Base-by-base conservation (phyloP, 2,888 invertebrate species). In the Trissonchulus latispiculum region DNA sequence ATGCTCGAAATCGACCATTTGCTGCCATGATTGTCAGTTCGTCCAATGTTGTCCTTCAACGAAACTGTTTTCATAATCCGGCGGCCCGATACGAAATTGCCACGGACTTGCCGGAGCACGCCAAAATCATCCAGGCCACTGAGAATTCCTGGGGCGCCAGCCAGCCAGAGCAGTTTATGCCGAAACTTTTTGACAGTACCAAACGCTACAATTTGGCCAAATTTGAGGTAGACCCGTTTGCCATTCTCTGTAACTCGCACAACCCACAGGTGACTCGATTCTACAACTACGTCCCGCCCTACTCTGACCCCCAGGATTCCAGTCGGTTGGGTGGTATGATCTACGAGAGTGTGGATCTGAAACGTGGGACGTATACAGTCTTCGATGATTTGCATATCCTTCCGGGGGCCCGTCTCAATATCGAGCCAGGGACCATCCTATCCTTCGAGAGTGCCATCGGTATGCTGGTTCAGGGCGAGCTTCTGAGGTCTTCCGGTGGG, bases 31-130 rank as follows among this genome's bases (percentile, higher is more conserved):
- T 95, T 0, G 87, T 97, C 31, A 91, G 93, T 0, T 80, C 80
- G 18, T 95, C 95, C 81, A 96, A 97, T 82, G 89, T 95, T 0
- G 88, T 90, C 66, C 88, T 97, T 1, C 92, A 88, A 79, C 87
- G 96, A 75, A 99, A 99, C 84, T 92, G 93, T 75, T 89, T 97
- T 61, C 89, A 85, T 75, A 97, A 99, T 84, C 90, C 90, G 0
- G 90, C 90, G 76, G 94, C 96, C 0, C 88, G 89, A 72, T 95
- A 94, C 82, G 97, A 99, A 86, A 90, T 99, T 68, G 95, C 95
- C 0, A 95, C 95, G 0, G 96, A 97, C 80, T 87, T 96, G 29
- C 90, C 91, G 80, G 95, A 96, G 82, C 96, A 95, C 82, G 94
- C 95, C 80, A 90, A 92, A 85, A 86, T 89, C 29, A 90, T 99